Evolutionary conservation across 2,888 invertebrate species (phyloP).

Genomic region (Coelogynopora nodosa): DNA sequence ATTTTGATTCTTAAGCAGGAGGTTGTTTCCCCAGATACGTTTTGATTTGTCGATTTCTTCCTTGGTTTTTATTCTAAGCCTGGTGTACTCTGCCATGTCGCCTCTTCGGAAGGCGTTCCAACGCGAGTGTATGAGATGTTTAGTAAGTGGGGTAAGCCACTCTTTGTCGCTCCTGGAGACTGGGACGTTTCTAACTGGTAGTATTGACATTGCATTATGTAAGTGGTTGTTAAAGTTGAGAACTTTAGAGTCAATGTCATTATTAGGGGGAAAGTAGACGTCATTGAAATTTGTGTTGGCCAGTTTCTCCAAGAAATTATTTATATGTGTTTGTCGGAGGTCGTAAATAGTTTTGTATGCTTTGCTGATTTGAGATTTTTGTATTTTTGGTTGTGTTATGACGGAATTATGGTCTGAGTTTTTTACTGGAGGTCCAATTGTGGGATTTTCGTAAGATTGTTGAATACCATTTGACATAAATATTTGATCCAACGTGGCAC

Average conservation of each 20-base stretch:
- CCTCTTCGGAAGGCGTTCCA: neutral
- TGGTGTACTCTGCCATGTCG: neutral
- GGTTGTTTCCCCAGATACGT: constrained; percentile 1
- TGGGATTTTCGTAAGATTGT: neutral
- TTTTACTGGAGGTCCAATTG: neutral
- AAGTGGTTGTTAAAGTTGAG: neutral
- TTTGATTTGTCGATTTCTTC: neutral
- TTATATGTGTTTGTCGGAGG: neutral
- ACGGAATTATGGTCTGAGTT: neutral
- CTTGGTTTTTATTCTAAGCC: neutral
- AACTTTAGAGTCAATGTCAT: neutral
- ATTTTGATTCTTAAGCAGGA: neutral
- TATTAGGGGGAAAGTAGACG: neutral
- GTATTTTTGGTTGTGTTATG: neutral
- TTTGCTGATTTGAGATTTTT: neutral
- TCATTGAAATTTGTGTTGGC: neutral
- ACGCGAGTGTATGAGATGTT: neutral
- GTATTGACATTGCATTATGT: neutral
- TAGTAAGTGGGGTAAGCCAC: neutral
- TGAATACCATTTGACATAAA: neutral
- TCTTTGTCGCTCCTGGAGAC: constrained; percentile 4
- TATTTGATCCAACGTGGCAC: neutral
- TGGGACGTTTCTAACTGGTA: neutral
- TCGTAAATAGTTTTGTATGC: neutral
- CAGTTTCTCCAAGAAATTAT: neutral